Percentiles rank a stretch among this genome's conserved stretches.
phyloP scores from a whole-genome alignment of 2,113 vertebrate genomes.

The Geococcyx californianus region DNA sequence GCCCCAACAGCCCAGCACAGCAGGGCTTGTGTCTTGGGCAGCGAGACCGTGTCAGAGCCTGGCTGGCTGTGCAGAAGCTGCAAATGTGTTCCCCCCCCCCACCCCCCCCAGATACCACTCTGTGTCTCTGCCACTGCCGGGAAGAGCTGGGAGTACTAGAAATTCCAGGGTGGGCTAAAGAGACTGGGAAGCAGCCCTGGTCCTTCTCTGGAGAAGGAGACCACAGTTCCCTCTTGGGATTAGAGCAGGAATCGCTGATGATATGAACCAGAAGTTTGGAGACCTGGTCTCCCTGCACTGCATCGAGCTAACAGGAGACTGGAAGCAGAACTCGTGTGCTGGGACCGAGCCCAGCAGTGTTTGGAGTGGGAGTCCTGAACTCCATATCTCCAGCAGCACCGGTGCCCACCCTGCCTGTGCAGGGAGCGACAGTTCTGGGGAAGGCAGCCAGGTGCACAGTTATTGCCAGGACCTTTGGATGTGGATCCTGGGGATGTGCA shows the following conservation, averaged over 20 bases:
- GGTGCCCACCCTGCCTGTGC: neutral
- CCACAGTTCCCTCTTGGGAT: neutral
- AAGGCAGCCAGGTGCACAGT: neutral
- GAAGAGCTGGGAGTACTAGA: neutral
- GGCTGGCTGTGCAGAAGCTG: neutral
- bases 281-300: neutral
- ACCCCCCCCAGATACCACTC: neutral
- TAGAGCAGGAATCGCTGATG: rapidly evolving
- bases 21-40: neutral
- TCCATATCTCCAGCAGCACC: neutral
- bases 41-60: neutral
- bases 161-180: neutral
- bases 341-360: neutral
- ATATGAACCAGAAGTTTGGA: neutral
- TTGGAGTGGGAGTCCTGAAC: neutral
- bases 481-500: neutral
- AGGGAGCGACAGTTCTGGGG: neutral
- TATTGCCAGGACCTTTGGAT: neutral
- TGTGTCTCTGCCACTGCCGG: neutral
- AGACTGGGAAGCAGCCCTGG: neutral
- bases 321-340: neutral
- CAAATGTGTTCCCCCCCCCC: neutral
- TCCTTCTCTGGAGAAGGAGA: neutral
- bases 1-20: neutral
- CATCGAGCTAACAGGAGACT: neutral